phyloP scores from a whole-genome alignment of 2,797 vertebrate genomes.

The Xerus rutilus region DNA sequence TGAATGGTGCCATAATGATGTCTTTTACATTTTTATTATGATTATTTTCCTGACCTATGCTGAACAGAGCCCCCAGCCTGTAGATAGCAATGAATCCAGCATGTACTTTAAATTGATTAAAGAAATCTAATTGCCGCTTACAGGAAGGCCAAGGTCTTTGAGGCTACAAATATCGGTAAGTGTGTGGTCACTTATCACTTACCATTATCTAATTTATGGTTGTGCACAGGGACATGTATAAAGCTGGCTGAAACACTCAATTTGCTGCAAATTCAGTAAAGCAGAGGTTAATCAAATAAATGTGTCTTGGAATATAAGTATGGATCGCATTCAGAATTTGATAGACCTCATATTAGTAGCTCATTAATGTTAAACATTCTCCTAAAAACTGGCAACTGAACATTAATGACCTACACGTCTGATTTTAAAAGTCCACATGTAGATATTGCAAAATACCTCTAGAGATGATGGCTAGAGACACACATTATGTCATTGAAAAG shows the following conservation, averaged over 20 bases:
- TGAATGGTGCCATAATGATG: constrained; percentile 51
- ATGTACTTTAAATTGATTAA: constrained; percentile 68
- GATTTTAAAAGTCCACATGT: neutral
- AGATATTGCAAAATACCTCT: neutral
- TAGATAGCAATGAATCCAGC: constrained; percentile 32
- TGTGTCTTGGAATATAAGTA: constrained; percentile 13
- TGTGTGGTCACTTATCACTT: constrained; percentile 41
- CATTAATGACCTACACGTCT: neutral
- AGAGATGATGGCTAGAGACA: neutral
- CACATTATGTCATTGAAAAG: neutral
- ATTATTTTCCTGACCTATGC: constrained; percentile 55
- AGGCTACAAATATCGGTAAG: constrained; percentile 60
- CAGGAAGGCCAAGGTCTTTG: constrained; percentile 67
- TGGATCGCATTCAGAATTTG: constrained; percentile 52
- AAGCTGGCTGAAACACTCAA: constrained; percentile 61
- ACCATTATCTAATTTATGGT: constrained; percentile 59
- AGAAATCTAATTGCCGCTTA: constrained; percentile 73
- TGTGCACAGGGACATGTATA: constrained; percentile 35
- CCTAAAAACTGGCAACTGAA: constrained; percentile 34
- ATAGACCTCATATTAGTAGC: constrained; percentile 26
- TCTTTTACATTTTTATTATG: constrained; percentile 71
- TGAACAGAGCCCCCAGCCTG: neutral
- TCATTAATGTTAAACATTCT: constrained; percentile 23
- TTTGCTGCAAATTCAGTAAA: constrained; percentile 59
- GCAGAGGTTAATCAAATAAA: constrained; percentile 65